Base-by-base conservation (phyloP, 2,113 vertebrate genomes). In the Scophthalmus maximus region DNA sequence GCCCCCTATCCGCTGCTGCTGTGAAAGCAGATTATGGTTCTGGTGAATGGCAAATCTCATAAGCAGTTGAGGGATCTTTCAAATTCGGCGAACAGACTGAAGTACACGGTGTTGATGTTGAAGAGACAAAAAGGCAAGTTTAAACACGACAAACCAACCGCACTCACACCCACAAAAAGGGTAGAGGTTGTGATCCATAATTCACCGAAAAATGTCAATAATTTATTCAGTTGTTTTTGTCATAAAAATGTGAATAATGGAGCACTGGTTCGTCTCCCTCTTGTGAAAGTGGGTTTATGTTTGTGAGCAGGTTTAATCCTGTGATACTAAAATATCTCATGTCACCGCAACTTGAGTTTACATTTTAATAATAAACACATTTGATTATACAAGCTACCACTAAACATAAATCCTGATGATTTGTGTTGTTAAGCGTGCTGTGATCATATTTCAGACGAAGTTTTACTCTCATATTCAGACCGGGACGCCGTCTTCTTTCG, bases 1-100 rank as follows among this genome's bases (percentile, higher is more conserved):
- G 60, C 1, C 36, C 1, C 12, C 9, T 27, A 30, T 55, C 53
- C 20, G 12, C 29, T 20, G 36, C 40, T 18, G 63, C 50, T 29
- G 34, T 53, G 22, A 77, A 86, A 86, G 75, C 74, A 84, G 84
- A 90, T 89, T 87, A 82, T 36, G 10, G 4, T 22, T 44, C 30
- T 60, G 50, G 44, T 77, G 29, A 42, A 65, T 9, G 1, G 11
- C 10, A 73, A 87, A 82, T 82, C 80, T 62, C 27, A 30, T 78
- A 75, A 87, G 56, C 50, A 58, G 55, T 27, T 6, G 26, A 58
- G 32, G 17, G 60, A 46, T 55, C 42, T 70, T 74, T 6, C 42
- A 59, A 75, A 59, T 67, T 68, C 57, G 70, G 81, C 1, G 46
- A n/a, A 79, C 25, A 65, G 47, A 76, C n/a, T 7, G 15, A 23